A percentile compares a stretch with the other conserved stretches of the same genome.
phyloP scores from a whole-genome alignment of 2,113 vertebrate species.

The Sarotherodon lohbergeri region DNA sequence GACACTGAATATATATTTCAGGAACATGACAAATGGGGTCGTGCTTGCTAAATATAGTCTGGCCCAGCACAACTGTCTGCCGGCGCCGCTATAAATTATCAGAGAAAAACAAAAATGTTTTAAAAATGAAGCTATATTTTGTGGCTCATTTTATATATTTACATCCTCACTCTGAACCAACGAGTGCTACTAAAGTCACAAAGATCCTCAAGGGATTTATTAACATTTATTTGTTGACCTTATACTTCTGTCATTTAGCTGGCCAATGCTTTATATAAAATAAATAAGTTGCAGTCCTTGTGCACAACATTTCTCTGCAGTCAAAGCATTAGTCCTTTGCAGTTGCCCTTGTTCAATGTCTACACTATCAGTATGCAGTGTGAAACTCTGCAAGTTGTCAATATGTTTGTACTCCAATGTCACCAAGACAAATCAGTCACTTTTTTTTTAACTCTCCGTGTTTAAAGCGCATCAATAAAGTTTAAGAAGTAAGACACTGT shows the following conservation, averaged over 20 bases:
- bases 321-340: not conserved
- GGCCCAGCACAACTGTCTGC: not conserved
- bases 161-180: not conserved
- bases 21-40: not conserved
- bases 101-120: not conserved
- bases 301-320: not conserved
- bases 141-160: not conserved
- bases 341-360: not conserved
- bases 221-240: not conserved
- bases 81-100: not conserved
- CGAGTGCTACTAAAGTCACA: not conserved
- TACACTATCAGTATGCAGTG: slow-evolving; percentile 9
- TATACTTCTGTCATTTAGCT: not conserved
- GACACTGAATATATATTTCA: not conserved
- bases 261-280: not conserved
- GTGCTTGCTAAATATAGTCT: not conserved
- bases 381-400: slow-evolving; percentile 10
- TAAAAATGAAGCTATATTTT: not conserved
- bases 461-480: slow-evolving; percentile 30
- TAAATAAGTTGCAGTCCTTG: not conserved
- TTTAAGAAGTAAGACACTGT: not conserved
- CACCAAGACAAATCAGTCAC: slow-evolving; percentile 12
- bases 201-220: not conserved
- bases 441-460: not conserved
- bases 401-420: slow-evolving; percentile 27